phyloP scores from a whole-genome alignment of 2,113 vertebrate genomes.

The Chlamydotis undulata region DNA sequence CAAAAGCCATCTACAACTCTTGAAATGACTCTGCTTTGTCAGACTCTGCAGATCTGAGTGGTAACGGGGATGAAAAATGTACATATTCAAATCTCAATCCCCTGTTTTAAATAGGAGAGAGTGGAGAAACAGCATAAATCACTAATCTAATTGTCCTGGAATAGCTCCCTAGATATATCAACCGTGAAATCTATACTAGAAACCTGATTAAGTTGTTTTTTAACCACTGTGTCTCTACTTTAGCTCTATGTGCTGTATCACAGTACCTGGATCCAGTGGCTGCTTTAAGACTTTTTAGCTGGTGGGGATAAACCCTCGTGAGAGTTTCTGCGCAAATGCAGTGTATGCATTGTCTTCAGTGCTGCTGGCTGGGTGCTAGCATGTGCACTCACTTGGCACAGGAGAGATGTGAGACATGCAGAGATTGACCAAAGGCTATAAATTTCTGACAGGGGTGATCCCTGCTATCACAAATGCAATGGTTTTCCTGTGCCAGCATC shows the following conservation, averaged over 20 bases:
- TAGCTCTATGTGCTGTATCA: background rate
- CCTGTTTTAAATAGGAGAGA: background rate
- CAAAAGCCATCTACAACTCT: background rate
- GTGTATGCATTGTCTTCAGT: background rate
- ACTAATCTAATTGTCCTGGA: background rate
- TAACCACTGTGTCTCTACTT: background rate
- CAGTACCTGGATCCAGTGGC: background rate
- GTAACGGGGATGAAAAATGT: background rate
- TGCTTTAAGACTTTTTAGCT: background rate
- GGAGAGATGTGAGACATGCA: background rate
- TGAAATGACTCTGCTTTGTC: background rate
- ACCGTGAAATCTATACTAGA: background rate
- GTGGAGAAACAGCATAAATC: background rate
- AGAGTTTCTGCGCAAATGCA: background rate
- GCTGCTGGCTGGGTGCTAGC: background rate
- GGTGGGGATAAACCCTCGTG: fast-evolving
- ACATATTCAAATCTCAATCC: background rate
- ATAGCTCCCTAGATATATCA: background rate
- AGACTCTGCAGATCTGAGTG: background rate
- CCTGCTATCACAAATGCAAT: background rate
- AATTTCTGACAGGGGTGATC: background rate
- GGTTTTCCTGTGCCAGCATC: slow-evolving; percentile 8
- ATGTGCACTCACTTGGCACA: background rate
- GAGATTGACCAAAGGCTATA: background rate
- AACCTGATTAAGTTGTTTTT: slow-evolving; percentile 15